Base-by-base conservation (phyloP, 2,888 invertebrate genomes). In the Mycogona germanica region DNA sequence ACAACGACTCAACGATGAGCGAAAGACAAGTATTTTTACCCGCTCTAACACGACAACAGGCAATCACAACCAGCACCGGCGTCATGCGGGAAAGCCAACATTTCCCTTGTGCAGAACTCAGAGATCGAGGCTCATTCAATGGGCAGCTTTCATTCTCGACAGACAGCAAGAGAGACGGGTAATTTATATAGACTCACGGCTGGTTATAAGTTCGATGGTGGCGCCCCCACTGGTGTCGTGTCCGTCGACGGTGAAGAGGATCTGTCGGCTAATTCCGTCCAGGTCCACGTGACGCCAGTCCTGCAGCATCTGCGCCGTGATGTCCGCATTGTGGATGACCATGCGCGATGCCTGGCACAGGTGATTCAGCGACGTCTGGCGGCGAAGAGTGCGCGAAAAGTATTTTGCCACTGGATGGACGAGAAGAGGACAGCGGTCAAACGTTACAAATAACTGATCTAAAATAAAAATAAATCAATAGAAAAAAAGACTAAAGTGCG, bases 341-440 rank as follows among this genome's bases (percentile, higher is more conserved):
- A 70, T 68, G 19, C 72, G 60, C 0, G 71, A 67, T 1, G 73
- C 72, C 61, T 72, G 72, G 56, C 71, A 70, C 53, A 73, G 63
- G 55, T 73, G 72, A 61, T 70, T 72, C 38, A 73, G 62, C 2
- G 72, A 72, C 32, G 70, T 70, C 60, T 71, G 72, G 1, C 72
- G 65, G 25, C 69, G 62, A 19, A 73, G 60, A 52, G 70, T 65
- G 59, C 70, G 68, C 4, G 69, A 65, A 60, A 73, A 72, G 44
- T 68, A 62, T 38, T 68, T 63, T 1, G 70, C 69, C 60, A 72
- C 73, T 73, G 60, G n/a, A n/a, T n/a, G n/a, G n/a, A n/a, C n/a
- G n/a, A n/a, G n/a, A n/a, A n/a, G n/a, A n/a, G n/a, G 29, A 25
- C 17, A 42, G n/a, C n/a, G 9, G 25, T 28, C 7, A 9, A 46